These are phyloP conservation scores for Orthonyx spaldingii DNA, from an alignment of 2,113 vertebrate genomes.

Conservation along the genomic window DNA sequence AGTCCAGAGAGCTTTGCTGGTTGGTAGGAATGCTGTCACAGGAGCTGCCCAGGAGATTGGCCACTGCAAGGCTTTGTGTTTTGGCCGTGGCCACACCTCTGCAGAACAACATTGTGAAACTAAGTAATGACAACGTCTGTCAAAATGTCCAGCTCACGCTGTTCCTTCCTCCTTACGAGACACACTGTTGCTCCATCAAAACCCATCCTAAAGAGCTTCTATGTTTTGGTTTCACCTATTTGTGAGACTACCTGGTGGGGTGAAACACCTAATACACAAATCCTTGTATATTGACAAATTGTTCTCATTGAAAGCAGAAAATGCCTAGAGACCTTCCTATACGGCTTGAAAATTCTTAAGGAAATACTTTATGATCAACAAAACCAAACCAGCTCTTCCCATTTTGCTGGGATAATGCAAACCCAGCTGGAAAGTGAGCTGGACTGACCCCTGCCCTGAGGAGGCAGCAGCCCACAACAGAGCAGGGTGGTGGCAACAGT, in stretches of 20 bases:
- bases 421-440: neutral
- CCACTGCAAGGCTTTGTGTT: neutral
- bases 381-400: slow-evolving; percentile 21
- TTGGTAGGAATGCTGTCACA: neutral
- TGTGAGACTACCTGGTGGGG: neutral
- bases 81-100: neutral
- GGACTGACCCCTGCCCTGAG: neutral
- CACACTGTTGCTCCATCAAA: neutral
- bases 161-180: neutral
- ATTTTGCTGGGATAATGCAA: slow-evolving; percentile 11
- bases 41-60: neutral
- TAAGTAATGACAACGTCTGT: neutral
- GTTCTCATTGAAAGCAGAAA: neutral
- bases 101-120: neutral
- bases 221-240: neutral
- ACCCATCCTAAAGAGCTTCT: neutral
- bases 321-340: neutral
- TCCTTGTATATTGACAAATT: neutral
- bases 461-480: neutral
- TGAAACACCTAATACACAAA: neutral
- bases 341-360: neutral
- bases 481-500: neutral
- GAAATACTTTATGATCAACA: slow-evolving; percentile 1
- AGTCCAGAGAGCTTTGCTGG: neutral
- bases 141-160: neutral